Percentiles rank a stretch among this genome's conserved stretches.
Conservation (phyloP, 1,140 invertebrate genomes). For the Drosophila melanica region DNA sequence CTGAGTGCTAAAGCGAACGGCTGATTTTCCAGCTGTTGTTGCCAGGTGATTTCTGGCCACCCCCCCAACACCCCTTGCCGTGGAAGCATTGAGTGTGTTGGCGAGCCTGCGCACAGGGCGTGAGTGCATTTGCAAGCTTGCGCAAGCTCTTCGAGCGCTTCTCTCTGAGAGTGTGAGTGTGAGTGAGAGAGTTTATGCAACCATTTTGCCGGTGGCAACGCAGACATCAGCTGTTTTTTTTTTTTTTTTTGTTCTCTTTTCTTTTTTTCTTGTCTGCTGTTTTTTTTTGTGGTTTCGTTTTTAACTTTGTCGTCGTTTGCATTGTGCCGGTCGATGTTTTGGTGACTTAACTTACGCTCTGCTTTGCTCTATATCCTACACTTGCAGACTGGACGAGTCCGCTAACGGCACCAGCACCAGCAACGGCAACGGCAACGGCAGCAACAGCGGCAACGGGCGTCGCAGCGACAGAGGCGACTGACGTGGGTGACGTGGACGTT, state of each 20-base stretch:
- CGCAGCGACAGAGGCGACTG: conserved; percentile 31
- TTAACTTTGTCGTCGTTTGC: conserved; percentile 34
- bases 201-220: conserved; percentile 42
- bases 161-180: conserved; percentile 10
- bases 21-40: conserved; percentile 84
- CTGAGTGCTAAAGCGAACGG: conserved; percentile 54
- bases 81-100: conserved; percentile 62
- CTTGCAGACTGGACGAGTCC: conserved; percentile 78
- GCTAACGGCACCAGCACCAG: conserved; percentile 40
- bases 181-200: conserved; percentile 20
- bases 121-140: conserved; percentile 51
- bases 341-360: conserved; percentile 48
- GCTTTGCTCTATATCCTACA: conserved; percentile 16
- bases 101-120: conserved; percentile 59
- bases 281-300: conserved; percentile 42
- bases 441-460: neutral
- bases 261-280: conserved; percentile 30
- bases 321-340: conserved; percentile 62
- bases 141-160: conserved; percentile 32
- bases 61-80: neutral
- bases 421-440: conserved; percentile 36
- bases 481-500: conserved; percentile 53
- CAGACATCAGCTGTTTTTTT: conserved; percentile 76
- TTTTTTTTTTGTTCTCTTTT: conserved; percentile 28
- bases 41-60: conserved; percentile 78